Evolutionary conservation across 2,888 invertebrate genomes (phyloP).

Genomic region (Rhingia rostrata): DNA sequence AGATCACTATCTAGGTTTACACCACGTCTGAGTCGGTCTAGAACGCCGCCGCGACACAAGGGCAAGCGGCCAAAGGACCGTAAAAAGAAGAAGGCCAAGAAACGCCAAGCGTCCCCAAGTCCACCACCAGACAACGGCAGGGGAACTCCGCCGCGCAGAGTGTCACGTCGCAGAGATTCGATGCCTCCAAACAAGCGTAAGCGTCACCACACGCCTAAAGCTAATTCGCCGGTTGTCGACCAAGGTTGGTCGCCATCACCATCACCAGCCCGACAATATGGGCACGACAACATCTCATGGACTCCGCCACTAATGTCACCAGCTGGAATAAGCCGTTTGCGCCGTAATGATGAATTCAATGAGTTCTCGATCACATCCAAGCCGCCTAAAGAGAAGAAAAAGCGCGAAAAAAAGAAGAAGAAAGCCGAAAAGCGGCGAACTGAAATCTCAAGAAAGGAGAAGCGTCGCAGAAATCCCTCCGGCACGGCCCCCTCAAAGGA

Average conservation of each 20-base stretch:
- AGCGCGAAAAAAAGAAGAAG: slow-evolving; percentile 80
- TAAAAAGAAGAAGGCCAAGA: slow-evolving; percentile 79
- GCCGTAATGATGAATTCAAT: slow-evolving; percentile 85
- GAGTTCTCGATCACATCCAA: slow-evolving; percentile 75
- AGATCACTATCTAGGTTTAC: slow-evolving; percentile 78
- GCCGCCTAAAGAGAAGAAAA: slow-evolving; percentile 79
- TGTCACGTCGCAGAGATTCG: slow-evolving; percentile 79
- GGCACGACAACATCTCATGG: slow-evolving; percentile 84
- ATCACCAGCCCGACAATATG: slow-evolving; percentile 83
- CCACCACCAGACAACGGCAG: slow-evolving; percentile 62
- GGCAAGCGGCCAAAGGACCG: slow-evolving; percentile 76
- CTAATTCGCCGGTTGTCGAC: slow-evolving; percentile 76
- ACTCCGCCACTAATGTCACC: slow-evolving; percentile 85
- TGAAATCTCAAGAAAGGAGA: slow-evolving; percentile 79
- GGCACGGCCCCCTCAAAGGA: slow-evolving; percentile 89
- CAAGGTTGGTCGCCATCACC: slow-evolving; percentile 85
- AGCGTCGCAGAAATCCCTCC: slow-evolving; percentile 80
- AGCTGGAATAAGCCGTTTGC: slow-evolving; percentile 78
- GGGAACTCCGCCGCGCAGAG: slow-evolving; percentile 74
- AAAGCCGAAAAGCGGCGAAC: slow-evolving; percentile 81
- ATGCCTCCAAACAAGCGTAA: slow-evolving; percentile 78
- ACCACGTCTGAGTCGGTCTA: slow-evolving; percentile 80
- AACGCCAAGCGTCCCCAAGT: slow-evolving; percentile 76
- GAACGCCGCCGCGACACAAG: slow-evolving; percentile 64
- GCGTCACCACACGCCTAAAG: slow-evolving; percentile 77